Base-by-base conservation (phyloP, 2,888 invertebrate genomes). In the Megastigmus dorsalis region DNA sequence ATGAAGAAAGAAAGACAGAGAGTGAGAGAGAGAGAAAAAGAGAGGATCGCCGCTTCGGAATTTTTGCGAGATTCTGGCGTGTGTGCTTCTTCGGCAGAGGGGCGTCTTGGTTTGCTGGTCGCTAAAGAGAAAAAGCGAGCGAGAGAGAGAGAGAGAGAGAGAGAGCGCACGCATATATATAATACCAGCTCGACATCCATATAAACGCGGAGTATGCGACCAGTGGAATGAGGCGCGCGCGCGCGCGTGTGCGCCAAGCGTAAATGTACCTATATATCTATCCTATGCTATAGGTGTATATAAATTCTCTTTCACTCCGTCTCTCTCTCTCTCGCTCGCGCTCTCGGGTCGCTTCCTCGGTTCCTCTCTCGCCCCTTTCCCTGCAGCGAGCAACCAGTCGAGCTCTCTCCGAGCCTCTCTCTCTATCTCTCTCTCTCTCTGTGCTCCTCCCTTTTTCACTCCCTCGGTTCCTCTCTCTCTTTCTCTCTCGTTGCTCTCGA, bases 341-440 rank as follows among this genome's bases (percentile, higher is more conserved):
- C n/a, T n/a, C 13, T n/a, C 23, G 50, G n/a, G 26, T 50, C 50
- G 26, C 26, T 50, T 15, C 2, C 55, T 36, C 36, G 33, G n/a
- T 55, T 9, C 18, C 33, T 33, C 55, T 33, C 9, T 55, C 55
- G 15, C 23, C 20, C 18, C 3, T 15, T 9, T 2, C 55, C 10
- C 33, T 33, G 30, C 33, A 2, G 6, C 15, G 5, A 41, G n/a
- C n/a, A 3, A 10, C 28, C 43, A 3, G 7, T 45, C 18, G n/a
- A n/a, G 52, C 28, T 52, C 52, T 7, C 23, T 23, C 9, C 52
- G 48, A 33, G 66, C 66, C n/a, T 63, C 45, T 77, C 74, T 48
- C 59, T 26, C 45, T 77, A 73, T 48, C 59, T 26, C 45, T 71
- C 76, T 71, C 76, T 79, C 77, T 79, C 77, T 76, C 76, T 72